Base-by-base conservation (phyloP, 1,140 invertebrate species). In the Euura lappo region DNA sequence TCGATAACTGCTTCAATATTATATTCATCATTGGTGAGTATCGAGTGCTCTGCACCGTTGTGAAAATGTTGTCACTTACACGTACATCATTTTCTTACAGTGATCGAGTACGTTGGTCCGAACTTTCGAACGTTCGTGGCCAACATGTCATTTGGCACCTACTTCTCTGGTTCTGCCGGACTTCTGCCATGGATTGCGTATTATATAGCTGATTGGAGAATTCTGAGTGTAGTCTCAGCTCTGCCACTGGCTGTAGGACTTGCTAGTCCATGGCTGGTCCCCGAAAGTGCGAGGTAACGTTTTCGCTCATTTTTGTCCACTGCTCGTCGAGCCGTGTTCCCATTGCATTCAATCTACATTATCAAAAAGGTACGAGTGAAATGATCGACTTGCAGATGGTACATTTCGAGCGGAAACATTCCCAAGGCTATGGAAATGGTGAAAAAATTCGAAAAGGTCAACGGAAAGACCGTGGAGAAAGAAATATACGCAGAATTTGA, bases 381-480 rank as follows among this genome's bases (percentile, higher is more conserved):
- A n/a, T n/a, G n/a, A n/a, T 28, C 72, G 46, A 2, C 66, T 3
- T 42, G 66, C 72, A 90, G 92, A 73, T 94, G 93, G 93, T 83
- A 93, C 68, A 90, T 92, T 75, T 90, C 89, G 69, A 88, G 90
- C 77, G 90, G 90, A 10, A 89, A 89, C 74, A 74, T 85, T 1
- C 82, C 90, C 66, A 87, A 90, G 75, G 91, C 91, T 75, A 81
- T 92, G 13, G 84, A 89, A 68, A 87, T 89, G 74, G 79, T 93
- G 13, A 84, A 87, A 64, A 88, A 82, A 72, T 93, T 94, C 79
- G 93, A 92, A 60, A 89, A 90, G 84, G 83, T 89, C 10, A 94
- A 94, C 87, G 86, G 90, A 0, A 89, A 81, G 7, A 78, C 80
- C 65, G 86, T 94, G 28, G 82, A 88, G 2, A 76, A 79, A 10